Conservation (phyloP, 2,888 invertebrate genomes). For the Julus scanicus region DNA sequence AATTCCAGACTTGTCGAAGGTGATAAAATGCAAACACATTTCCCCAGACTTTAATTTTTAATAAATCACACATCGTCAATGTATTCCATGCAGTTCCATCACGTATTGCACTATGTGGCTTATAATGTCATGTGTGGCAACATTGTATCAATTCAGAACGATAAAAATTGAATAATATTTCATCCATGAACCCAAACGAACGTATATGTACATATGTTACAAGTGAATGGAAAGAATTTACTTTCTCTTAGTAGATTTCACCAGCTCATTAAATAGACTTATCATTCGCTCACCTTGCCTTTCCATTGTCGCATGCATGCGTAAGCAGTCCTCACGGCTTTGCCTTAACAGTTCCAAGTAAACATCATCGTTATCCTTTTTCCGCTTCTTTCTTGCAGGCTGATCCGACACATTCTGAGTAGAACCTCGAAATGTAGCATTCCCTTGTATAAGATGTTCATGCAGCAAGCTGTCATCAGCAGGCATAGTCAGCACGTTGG, state of each 20-base stretch:
- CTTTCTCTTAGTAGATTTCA: slow-evolving; percentile 48
- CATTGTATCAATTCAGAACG: too few relatives aligned
- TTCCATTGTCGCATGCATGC: slow-evolving; percentile 50
- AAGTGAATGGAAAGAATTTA: not conserved
- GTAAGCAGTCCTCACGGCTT: slow-evolving; percentile 46
- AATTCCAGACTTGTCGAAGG: too few relatives aligned
- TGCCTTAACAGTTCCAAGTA: slow-evolving; percentile 52
- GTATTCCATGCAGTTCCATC: too few relatives aligned
- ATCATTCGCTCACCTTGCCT: slow-evolving; percentile 51
- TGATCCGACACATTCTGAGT: not conserved
- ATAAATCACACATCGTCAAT: too few relatives aligned
- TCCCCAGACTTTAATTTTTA: too few relatives aligned
- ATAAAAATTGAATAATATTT: too few relatives aligned
- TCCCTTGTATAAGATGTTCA: not conserved
- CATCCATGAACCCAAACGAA: too few relatives aligned
- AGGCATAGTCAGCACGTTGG: not conserved
- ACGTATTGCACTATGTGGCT: too few relatives aligned
- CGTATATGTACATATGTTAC: too few relatives aligned
- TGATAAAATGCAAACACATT: too few relatives aligned
- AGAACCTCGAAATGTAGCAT: not conserved
- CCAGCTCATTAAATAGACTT: slow-evolving; percentile 40
- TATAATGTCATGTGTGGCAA: too few relatives aligned
- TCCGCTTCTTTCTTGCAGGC: slow-evolving; percentile 46
- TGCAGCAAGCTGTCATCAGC: not conserved
- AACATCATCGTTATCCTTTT: slow-evolving; percentile 37